Evolutionary conservation across 2,888 invertebrate species (phyloP).

Genomic region (Girardia tigrina): DNA sequence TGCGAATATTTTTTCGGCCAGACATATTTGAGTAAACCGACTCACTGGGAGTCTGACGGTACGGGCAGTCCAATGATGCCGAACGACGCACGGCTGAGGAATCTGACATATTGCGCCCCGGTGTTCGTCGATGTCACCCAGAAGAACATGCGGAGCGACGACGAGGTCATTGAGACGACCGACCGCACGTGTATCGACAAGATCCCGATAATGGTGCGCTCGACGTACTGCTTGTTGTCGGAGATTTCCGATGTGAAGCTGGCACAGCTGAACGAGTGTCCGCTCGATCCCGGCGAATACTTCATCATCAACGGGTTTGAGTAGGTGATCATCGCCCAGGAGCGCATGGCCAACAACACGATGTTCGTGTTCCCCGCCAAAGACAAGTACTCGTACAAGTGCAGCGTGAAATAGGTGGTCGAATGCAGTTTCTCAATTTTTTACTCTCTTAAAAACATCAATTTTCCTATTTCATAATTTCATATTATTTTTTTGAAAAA

Average conservation of each 20-base stretch:
- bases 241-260: conserved; percentile 94
- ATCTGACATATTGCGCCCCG: conserved; percentile 88
- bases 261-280: conserved; percentile 96
- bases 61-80: conserved; percentile 98
- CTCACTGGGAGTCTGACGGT: conserved; percentile 99
- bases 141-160: conserved; percentile 76
- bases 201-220: conserved; percentile 92
- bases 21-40: conserved; percentile 94
- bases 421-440: conserved; percentile 73
- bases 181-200: conserved; percentile 66
- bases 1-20: conserved; percentile 63
- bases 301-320: conserved; percentile 99
- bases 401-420: conserved; percentile 84
- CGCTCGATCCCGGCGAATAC: conserved; percentile 95
- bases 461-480: no score
- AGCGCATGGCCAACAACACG: conserved; percentile 99
- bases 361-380: conserved; percentile 99
- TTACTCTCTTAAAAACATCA: no score
- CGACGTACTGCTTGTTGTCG: conserved; percentile 83
- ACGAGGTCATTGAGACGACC: conserved; percentile 64
- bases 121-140: conserved; percentile 96
- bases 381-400: conserved; percentile 95
- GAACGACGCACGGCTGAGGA: conserved; percentile 88
- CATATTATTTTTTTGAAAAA: no score
- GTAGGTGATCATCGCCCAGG: conserved; percentile 92